Evolutionary conservation across 2,888 invertebrate genomes (phyloP).

Genomic region (Luperina nickerlii): DNA sequence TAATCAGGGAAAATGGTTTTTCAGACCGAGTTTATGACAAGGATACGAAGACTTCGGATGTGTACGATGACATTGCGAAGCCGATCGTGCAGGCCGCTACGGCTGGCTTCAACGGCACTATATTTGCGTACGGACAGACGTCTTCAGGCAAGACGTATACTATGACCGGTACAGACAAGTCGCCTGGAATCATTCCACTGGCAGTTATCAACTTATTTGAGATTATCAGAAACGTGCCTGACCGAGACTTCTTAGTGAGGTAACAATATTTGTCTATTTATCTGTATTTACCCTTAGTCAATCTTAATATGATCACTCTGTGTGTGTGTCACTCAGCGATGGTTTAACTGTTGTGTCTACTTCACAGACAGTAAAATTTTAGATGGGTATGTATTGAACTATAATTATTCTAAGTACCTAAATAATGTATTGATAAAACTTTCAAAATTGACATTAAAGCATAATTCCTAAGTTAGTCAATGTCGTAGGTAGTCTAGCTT

Average conservation of each 20-base stretch:
- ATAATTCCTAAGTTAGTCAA: neutral
- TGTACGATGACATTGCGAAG: slow-evolving; percentile 92
- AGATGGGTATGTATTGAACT: neutral
- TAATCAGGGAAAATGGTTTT: slow-evolving; percentile 70
- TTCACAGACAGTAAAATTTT: neutral
- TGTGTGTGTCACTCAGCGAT: neutral
- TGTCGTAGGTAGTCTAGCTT: neutral
- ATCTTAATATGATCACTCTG: neutral
- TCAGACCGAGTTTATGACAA: slow-evolving; percentile 94
- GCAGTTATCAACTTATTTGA: slow-evolving; percentile 93
- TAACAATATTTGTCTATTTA: slow-evolving; percentile 67
- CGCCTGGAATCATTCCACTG: slow-evolving; percentile 94
- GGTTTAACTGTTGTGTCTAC: neutral
- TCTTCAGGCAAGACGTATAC: slow-evolving; percentile 97
- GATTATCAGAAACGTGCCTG: slow-evolving; percentile 90
- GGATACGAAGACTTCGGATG: slow-evolving; percentile 89
- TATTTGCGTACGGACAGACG: slow-evolving; percentile 98
- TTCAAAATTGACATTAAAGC: neutral
- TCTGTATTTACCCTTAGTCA: neutral
- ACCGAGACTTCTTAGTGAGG: slow-evolving; percentile 94
- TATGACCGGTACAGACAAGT: slow-evolving; percentile 93
- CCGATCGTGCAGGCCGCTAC: slow-evolving; percentile 93
- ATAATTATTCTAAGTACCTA: neutral
- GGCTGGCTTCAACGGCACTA: slow-evolving; percentile 95
- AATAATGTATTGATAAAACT: neutral